Percentiles rank a stretch among this genome's conserved stretches.
Conservation (phyloP, 1,140 invertebrate genomes). For the Ceratosolen solmsi region DNA sequence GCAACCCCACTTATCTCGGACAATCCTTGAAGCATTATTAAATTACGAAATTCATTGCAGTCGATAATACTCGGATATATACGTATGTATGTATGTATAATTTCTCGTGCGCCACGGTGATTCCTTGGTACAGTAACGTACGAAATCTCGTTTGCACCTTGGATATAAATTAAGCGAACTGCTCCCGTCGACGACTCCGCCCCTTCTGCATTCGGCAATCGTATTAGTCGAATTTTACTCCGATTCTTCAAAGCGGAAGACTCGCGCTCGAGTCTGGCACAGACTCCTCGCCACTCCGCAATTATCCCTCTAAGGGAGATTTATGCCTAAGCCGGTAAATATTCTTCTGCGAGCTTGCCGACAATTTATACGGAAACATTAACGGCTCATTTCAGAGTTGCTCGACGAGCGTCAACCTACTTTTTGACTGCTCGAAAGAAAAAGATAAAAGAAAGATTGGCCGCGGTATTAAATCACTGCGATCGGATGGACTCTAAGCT, state of each 20-base stretch:
- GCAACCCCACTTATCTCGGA: neutral
- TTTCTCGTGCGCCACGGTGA: neutral
- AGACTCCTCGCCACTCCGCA: neutral
- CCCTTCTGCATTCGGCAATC: conserved; percentile 60
- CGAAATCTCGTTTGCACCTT: conserved; percentile 40
- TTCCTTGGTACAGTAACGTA: neutral
- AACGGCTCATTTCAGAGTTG: neutral
- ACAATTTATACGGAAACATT: neutral
- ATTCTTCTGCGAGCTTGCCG: neutral
- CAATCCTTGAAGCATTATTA: neutral
- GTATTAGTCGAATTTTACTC: conserved; percentile 60
- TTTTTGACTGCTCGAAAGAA: neutral
- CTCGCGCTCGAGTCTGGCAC: conserved; percentile 35
- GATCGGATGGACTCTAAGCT: no score
- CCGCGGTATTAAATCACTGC: no score
- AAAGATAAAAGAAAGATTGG: no score
- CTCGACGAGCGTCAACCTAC: neutral
- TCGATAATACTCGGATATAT: neutral
- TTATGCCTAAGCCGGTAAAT: neutral
- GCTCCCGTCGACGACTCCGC: conserved; percentile 55
- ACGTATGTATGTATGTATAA: no score
- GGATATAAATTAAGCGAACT: conserved; percentile 61
- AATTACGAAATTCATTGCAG: conserved; percentile 1
- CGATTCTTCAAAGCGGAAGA: conserved; percentile 58
- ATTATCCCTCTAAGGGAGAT: conserved; percentile 27